Conservation (phyloP, 2,113 vertebrate genomes). For the Equus quagga region DNA sequence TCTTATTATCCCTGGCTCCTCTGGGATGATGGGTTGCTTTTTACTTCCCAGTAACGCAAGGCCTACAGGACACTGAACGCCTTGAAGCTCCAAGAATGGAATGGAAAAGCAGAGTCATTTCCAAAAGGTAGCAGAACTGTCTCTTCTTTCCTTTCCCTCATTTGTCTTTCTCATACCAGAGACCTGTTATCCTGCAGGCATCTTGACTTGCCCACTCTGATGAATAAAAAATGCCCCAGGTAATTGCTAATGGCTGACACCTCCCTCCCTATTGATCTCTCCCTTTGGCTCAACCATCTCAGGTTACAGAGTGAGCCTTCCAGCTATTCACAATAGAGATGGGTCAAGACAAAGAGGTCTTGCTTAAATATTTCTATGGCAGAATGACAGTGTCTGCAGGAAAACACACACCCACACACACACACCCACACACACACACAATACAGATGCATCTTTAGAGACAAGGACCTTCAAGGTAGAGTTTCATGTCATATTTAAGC, state of each 20-base stretch:
- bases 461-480: background rate
- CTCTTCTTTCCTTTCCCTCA: background rate
- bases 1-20: background rate
- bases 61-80: background rate
- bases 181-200: conserved; percentile 58
- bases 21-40: background rate
- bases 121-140: background rate
- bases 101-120: background rate
- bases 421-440: too few relatives aligned
- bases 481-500: background rate
- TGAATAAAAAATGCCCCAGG: conserved; percentile 63
- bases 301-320: conserved; percentile 66
- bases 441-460: background rate
- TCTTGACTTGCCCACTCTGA: conserved; percentile 21
- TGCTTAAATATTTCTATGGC: background rate
- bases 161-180: conserved; percentile 28
- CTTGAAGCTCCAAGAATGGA: background rate
- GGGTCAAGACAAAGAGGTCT: background rate
- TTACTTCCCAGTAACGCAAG: background rate
- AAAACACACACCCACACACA: background rate
- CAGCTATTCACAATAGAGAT: conserved; percentile 46
- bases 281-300: conserved; percentile 59
- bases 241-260: conserved; percentile 71
- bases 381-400: background rate
- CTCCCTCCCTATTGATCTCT: conserved; percentile 72